Base-by-base conservation (phyloP, 2,888 invertebrate genomes). In the Drosophila fungiperda region DNA sequence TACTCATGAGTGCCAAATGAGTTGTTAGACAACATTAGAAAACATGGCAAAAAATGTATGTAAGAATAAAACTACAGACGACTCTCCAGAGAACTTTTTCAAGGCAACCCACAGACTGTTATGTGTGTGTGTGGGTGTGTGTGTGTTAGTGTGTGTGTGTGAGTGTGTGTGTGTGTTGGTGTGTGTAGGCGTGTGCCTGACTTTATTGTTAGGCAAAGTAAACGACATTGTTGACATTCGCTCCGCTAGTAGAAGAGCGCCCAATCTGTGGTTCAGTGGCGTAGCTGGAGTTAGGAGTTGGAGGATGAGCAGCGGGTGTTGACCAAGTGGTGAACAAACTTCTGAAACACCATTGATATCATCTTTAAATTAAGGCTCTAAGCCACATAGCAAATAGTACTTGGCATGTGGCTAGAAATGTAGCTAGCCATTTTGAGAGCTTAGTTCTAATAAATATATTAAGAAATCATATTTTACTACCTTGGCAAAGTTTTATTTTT, bases 201-300 rank as follows among this genome's bases (percentile, higher is more conserved):
- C 83, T 87, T 85, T 89, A 89, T 90, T 89, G 90, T 85, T 89
- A 90, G 84, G 77, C 76, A 84, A 84, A 84, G 89, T 89, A 83
- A 84, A 90, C 90, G 90, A 62, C 69, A 68, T 74, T 87, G 78
- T 84, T 63, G 83, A 87, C 89, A 81, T 76, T 87, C 68, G 54
- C 68, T 73, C 38, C 68, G 63, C 59, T 53, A 68, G 36, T 48
- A n/a, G 72, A 15, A 49, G 50, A 49, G 38, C 57, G 64, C 68
- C 38, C 78, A 72, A 58, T 59, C 73, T 68, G 78, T n/a, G 60
- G 60, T n/a, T 17, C 82, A 87, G 81, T n/a, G 86, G 65, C 76
- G 66, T 68, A 35, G 53, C 15, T 42, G 9, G 3, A 15, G 11
- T 45, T 45, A 4, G 20, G 4, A 45, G 23, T 23, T 23, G 29